Evolutionary conservation across 2,113 vertebrate species (phyloP).

Genomic region (Uria aalge): DNA sequence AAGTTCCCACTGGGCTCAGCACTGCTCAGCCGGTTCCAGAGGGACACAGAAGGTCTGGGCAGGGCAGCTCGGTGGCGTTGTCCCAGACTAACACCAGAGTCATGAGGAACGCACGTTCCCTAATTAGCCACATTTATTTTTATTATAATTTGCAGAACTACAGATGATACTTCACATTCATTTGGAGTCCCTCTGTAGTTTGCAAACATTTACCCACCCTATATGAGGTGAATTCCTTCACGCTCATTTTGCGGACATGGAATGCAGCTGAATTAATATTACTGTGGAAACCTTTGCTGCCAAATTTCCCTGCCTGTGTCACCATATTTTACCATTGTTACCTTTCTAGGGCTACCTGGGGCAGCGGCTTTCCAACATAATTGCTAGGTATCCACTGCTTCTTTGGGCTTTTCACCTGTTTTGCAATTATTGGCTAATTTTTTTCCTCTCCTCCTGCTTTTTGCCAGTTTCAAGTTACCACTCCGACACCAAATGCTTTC

Average conservation of each 20-base stretch:
- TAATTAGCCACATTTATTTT: neutral
- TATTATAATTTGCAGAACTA: neutral
- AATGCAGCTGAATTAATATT: neutral
- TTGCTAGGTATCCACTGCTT: neutral
- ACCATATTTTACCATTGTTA: neutral
- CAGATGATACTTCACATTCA: neutral
- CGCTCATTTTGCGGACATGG: neutral
- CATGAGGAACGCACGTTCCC: fast-evolving
- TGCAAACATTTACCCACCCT: neutral
- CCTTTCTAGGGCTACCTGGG: neutral
- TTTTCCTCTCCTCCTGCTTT: neutral
- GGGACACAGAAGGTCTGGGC: neutral
- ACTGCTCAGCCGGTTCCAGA: neutral
- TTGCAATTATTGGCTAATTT: neutral
- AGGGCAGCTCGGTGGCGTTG: neutral
- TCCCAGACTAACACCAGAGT: neutral
- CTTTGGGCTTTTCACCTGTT: neutral
- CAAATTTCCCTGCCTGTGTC: neutral
- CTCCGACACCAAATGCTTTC: neutral
- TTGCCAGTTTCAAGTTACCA: conserved; percentile 26
- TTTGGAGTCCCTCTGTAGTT: neutral
- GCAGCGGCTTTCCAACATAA: neutral
- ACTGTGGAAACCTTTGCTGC: neutral
- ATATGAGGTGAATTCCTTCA: fast-evolving
- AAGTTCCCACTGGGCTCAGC: neutral